A percentile compares a stretch with the other conserved stretches of the same genome.
These are phyloP conservation scores for Phengaris alcon DNA, from an alignment of 2,888 invertebrate genomes.

Conservation along the genomic window DNA sequence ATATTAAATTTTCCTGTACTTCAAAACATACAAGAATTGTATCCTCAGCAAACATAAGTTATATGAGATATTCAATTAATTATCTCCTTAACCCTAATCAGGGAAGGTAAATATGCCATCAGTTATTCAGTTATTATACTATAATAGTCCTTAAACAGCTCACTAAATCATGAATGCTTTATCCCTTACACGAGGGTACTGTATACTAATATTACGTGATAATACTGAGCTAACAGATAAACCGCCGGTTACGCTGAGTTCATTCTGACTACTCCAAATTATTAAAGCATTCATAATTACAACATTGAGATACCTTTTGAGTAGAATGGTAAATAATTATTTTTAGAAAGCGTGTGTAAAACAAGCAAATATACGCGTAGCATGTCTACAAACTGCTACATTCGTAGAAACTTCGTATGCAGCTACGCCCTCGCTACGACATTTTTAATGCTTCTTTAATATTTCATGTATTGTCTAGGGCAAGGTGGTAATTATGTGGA, in stretches of 20 bases:
- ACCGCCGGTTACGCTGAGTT: not conserved
- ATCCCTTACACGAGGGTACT: constrained; percentile 16
- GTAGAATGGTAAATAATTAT: too few species aligned
- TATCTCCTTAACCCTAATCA: constrained; percentile 10
- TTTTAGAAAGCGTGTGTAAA: not conserved
- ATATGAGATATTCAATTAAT: constrained; percentile 2
- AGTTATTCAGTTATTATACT: constrained; percentile 7
- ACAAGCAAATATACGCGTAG: not conserved
- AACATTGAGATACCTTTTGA: not conserved
- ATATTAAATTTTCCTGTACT: too few species aligned
- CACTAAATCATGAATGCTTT: not conserved
- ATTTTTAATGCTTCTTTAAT: too few species aligned
- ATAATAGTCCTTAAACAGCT: constrained; percentile 26
- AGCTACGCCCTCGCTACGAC: too few species aligned
- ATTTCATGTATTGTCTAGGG: too few species aligned
- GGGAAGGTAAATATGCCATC: not conserved
- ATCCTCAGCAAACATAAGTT: not conserved
- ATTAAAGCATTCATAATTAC: not conserved
- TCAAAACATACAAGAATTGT: too few species aligned
- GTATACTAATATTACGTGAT: constrained; percentile 16
- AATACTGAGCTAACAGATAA: constrained; percentile 16
- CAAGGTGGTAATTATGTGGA: too few species aligned
- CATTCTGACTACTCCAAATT: not conserved
- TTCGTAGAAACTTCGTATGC: not conserved
- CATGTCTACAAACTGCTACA: not conserved